phyloP scores from a whole-genome alignment of 2,888 invertebrate genomes.

The Crepidodera aurea region DNA sequence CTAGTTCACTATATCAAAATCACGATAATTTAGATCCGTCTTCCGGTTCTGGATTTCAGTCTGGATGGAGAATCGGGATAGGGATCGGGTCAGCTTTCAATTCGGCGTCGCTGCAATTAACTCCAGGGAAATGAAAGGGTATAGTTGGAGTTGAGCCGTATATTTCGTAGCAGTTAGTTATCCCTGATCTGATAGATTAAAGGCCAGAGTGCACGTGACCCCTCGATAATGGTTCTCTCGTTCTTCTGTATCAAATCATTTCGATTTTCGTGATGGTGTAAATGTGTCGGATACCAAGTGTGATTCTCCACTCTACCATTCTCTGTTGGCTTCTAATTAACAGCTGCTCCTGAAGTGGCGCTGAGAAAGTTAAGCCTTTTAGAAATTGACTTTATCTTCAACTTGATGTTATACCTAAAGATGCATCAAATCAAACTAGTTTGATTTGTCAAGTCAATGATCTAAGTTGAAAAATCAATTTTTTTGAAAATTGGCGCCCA shows the following conservation, averaged over 20 bases:
- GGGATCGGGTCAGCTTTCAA: slow-evolving; percentile 49
- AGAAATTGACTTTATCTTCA: no score
- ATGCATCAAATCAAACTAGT: no score
- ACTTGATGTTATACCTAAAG: no score
- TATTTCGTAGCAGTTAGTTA: slow-evolving; percentile 52
- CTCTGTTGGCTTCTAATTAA: no score
- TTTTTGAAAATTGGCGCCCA: no score
- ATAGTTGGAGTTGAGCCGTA: slow-evolving; percentile 51
- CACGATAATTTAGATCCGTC: slow-evolving; percentile 6
- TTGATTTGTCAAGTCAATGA: no score
- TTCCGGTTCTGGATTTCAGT: slow-evolving; percentile 41
- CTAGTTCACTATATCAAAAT: background rate
- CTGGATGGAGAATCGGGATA: slow-evolving; percentile 39
- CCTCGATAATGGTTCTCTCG: slow-evolving; percentile 35
- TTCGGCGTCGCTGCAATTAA: slow-evolving; percentile 51
- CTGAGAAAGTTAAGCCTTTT: no score
- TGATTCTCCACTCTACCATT: no score
- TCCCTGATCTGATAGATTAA: slow-evolving; percentile 54
- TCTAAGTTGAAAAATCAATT: no score
- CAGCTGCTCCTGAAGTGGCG: no score
- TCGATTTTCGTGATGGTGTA: background rate
- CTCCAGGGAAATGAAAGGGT: slow-evolving; percentile 56
- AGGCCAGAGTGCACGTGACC: slow-evolving; percentile 49
- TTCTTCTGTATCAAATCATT: background rate
- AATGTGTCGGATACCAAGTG: no score